A percentile compares a stretch with the other conserved stretches of the same genome.
Conservation (phyloP, 2,113 vertebrate genomes). For the Phyllostomus hastatus region DNA sequence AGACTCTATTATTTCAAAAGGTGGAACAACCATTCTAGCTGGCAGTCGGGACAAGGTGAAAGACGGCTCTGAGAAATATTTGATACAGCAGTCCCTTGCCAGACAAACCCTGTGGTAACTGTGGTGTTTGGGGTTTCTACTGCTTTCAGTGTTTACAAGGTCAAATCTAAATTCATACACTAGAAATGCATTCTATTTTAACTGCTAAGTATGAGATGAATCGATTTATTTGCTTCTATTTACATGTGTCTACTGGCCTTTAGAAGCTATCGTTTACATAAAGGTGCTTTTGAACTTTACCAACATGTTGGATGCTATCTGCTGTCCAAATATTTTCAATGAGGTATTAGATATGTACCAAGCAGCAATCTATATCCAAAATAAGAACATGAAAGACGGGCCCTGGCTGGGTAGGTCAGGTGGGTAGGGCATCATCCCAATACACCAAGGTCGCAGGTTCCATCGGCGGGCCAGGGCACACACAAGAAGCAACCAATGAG, state of each 20-base stretch:
- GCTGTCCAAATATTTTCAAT: slow-evolving; percentile 53
- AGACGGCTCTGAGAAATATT: neutral
- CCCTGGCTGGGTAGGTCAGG: too few species aligned
- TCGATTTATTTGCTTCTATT: slow-evolving; percentile 64
- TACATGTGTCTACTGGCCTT: slow-evolving; percentile 67
- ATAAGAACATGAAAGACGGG: slow-evolving; percentile 23
- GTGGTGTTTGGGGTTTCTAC: neutral
- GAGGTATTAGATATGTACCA: slow-evolving; percentile 18
- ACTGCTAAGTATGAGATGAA: slow-evolving; percentile 25
- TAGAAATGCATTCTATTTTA: slow-evolving; percentile 34
- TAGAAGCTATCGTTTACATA: slow-evolving; percentile 62
- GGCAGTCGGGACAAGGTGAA: neutral
- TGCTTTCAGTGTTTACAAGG: slow-evolving; percentile 44
- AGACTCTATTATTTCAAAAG: neutral
- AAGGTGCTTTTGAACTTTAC: slow-evolving; percentile 68
- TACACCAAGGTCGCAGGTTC: too few species aligned
- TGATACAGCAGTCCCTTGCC: neutral
- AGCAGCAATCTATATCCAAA: slow-evolving; percentile 39
- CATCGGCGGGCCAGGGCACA: too few species aligned
- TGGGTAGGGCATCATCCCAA: too few species aligned
- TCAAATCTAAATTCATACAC: slow-evolving; percentile 46
- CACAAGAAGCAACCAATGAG: too few species aligned
- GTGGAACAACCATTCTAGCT: neutral
- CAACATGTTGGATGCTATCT: slow-evolving; percentile 45
- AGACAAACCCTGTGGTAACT: neutral